Conservation (phyloP, 2,113 vertebrate genomes). For the Myotis yumanensis region DNA sequence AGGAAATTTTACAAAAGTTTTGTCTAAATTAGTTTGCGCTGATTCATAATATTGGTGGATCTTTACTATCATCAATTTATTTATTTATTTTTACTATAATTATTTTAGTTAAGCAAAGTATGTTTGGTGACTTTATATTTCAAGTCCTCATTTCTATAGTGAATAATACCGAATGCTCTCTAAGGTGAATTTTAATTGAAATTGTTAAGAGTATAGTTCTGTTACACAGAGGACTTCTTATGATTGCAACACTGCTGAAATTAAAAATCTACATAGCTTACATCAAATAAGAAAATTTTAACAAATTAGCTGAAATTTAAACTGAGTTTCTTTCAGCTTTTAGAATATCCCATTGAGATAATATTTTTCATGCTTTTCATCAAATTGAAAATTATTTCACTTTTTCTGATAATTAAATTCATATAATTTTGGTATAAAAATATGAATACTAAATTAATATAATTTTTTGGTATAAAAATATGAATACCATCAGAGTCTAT, state of each 20-base stretch:
- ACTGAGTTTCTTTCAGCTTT: background rate
- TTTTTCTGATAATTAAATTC: constrained; percentile 28
- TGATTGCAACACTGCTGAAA: background rate
- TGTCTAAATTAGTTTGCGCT: constrained; percentile 5
- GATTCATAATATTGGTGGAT: background rate
- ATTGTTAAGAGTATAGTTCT: background rate
- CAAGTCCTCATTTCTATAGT: background rate
- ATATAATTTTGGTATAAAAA: background rate
- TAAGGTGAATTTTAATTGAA: constrained; percentile 14
- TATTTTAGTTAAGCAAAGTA: constrained; percentile 46
- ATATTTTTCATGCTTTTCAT: constrained; percentile 11
- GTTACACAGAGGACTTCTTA: background rate
- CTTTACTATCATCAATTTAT: background rate
- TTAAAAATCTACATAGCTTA: background rate
- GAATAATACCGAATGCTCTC: background rate
- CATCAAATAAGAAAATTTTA: background rate
- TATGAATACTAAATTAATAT: background rate
- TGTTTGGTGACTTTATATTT: background rate
- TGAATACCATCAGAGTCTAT: background rate
- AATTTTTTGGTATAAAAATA: background rate
- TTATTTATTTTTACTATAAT: background rate
- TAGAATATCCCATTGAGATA: background rate
- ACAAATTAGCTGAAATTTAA: constrained; percentile 30
- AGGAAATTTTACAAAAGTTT: constrained; percentile 9
- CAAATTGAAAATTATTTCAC: background rate